These are phyloP conservation scores for Chlorodrepanis virens DNA, from an alignment of 2,113 vertebrate species.

Conservation along the genomic window DNA sequence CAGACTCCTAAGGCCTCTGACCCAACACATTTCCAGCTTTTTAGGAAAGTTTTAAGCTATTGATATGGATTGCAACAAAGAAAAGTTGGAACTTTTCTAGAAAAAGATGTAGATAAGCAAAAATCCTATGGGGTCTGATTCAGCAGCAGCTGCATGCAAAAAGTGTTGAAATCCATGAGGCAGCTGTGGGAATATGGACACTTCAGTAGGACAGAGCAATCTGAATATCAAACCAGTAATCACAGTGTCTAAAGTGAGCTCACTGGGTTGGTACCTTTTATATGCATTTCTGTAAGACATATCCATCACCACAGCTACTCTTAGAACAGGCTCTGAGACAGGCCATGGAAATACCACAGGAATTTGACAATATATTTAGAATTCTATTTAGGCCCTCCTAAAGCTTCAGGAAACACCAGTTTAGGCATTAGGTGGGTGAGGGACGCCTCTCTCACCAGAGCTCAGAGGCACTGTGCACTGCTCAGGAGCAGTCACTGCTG, in stretches of 20 bases:
- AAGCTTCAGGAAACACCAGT: not conserved
- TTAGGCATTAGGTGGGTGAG: not conserved
- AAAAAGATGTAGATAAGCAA: not conserved
- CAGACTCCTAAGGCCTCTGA: not conserved
- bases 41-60: not conserved
- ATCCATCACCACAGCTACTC: not conserved
- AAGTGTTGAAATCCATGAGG: not conserved
- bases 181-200: not conserved
- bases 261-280: not conserved
- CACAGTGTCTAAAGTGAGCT: not conserved
- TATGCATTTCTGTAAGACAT: not conserved
- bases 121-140: not conserved
- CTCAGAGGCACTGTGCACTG: not conserved
- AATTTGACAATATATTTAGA: not conserved
- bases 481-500: not conserved
- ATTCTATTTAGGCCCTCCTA: not conserved
- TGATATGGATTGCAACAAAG: not conserved
- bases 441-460: not conserved
- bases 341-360: not conserved
- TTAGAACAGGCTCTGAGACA: not conserved
- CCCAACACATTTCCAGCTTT: not conserved
- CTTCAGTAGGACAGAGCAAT: not conserved
- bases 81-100: not conserved
- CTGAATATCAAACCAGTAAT: not conserved
- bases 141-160: not conserved